Conservation (phyloP, 1,140 invertebrate species). For the Metaphire vulgaris region DNA sequence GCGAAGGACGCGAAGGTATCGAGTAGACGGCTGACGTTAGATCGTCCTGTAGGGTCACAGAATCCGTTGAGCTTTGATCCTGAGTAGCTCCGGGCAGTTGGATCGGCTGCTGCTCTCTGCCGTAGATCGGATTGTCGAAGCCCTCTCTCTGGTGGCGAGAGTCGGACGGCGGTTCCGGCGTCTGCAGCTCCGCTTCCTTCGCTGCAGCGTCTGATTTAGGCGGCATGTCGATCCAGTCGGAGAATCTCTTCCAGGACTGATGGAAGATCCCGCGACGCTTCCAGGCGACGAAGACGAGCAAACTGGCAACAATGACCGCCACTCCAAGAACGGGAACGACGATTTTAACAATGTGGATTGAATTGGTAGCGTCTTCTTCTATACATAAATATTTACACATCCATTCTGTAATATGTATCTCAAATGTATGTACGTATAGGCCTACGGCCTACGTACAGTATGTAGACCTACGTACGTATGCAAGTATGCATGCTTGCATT, state of each 20-base stretch:
- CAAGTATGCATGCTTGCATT: too few species aligned
- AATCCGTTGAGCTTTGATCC: background rate
- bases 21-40: too few species aligned
- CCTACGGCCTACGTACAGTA: too few species aligned
- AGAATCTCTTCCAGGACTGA: background rate
- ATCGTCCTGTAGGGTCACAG: background rate
- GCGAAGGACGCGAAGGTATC: too few species aligned
- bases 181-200: background rate
- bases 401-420: too few species aligned
- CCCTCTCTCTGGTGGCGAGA: background rate
- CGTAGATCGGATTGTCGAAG: background rate
- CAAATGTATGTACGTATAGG: too few species aligned
- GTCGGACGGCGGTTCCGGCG: background rate
- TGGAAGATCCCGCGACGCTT: background rate
- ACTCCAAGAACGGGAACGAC: background rate
- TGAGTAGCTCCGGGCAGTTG: background rate
- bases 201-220: too few species aligned
- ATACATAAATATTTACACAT: too few species aligned
- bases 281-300: background rate
- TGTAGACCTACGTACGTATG: too few species aligned
- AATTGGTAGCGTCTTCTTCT: too few species aligned
- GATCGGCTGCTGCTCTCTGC: background rate
- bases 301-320: background rate
- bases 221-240: background rate
- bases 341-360: background rate